Evolutionary conservation across 2,888 invertebrate genomes (phyloP), one percentile per base, ranked within the genome.

Genomic region (Apamea monoglypha): DNA sequence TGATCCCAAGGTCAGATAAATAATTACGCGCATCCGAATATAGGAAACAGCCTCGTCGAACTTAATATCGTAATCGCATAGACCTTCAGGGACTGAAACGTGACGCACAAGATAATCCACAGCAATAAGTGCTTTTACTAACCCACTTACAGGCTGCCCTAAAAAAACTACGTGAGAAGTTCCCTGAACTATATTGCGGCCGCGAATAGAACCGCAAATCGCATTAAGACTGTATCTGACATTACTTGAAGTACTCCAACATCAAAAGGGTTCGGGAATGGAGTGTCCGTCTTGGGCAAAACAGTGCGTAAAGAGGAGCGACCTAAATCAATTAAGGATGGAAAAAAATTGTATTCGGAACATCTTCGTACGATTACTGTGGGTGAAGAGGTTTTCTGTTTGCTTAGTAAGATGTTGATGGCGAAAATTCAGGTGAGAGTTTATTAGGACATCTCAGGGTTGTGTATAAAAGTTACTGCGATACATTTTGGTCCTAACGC

Each of bases 311-410:
- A 79, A 64, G 76, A 84, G 83, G 78, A 85, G 79, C 56, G 83
- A 80, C 88, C 90, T 85, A 83, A 85, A 89, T 89, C 82, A 86
- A 86, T 89, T 88, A 79, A 76, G 76, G 61, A 44, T 73, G 74
- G 73, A 59, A 74, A 47, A 47, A 83, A 81, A 84, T 32, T 86
- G 56, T 85, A 83, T 84, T 78, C 74, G 32, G 81, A 77, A 75
- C 76, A 44, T 83, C 74, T 86, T 80, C 1, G 25, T 81, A n/a
- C 40, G 77, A 75, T 85, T 74, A 76, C 29, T 14, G 36, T 72
- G 69, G 36, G 29, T 68, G 3, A 8, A 81, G 75, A 36, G 29
- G 50, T 47, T 72, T 53, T 80, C 6, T 86, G 25, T 77, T 64
- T 64, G 21, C 44, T 50, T 47, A 21, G 21, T 32, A 21, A 70